Base-by-base conservation (phyloP, 2,888 invertebrate genomes). In the Lithophane ornitopus region DNA sequence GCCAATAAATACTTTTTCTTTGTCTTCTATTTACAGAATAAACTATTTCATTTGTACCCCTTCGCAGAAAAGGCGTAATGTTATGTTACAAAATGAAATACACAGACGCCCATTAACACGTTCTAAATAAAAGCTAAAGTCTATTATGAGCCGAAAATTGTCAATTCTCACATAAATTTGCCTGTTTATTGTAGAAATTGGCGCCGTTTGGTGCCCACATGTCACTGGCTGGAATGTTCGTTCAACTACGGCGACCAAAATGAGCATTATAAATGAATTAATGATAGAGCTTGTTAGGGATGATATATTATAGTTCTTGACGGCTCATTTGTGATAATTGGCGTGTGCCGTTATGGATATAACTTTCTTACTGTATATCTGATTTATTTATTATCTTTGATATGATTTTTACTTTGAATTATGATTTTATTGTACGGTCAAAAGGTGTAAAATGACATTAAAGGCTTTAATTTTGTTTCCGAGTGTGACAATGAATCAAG, bases 131-230 rank as follows among this genome's bases (percentile, higher is more conserved):
- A 54, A 41, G 2, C 26, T 61, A 28, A 46, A 70, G 44, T 46
- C 28, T 16, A 16, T 26, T 28, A 34, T 9, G 44, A 52, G 8
- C 58, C 74, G 3, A 72, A 75, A 84, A 70, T 63, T 49, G 22
- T 22, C 52, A 54, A 63, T 84, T 84, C 70, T 66, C 82, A 70
- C 70, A 82, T 80, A 80, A 82, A 80, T 85, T 63, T 75, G 9
- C 28, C 26, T 67, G 71, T 75, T 80, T 68, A 75, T 58, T 69
- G 58, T 84, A 74, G 69, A 74, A 71, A 74, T 80, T 66, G 74
- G 28, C 44, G 16, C 49, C 74, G 52, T n/a, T 69, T 71, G 71
- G 56, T 58, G 44, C 14, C 59, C 80, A 82, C 34, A 74, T 84
- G 80, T 84, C 71, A 62, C 41, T 22, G 56, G 12, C 14, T 44